Evolutionary conservation across 2,113 vertebrate species (phyloP).

Genomic region (Melanotaenia duboulayi): DNA sequence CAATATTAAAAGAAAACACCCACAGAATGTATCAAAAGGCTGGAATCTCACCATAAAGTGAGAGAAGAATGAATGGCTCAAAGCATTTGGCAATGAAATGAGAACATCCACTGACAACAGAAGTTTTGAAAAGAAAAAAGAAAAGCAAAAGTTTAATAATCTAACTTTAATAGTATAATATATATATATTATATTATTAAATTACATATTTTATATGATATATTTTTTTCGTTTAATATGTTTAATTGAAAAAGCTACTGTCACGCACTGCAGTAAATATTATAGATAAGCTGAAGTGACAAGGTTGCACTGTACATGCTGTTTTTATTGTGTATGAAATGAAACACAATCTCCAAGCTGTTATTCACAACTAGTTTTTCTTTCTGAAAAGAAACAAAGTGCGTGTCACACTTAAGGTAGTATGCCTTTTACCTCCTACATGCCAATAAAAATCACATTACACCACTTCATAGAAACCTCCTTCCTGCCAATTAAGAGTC

Average conservation of each 20-base stretch:
- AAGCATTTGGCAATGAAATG: constrained; percentile 72
- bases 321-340: neutral
- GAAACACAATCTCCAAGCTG: neutral
- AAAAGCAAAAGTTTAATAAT: too few species aligned
- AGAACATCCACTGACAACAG: constrained; percentile 50
- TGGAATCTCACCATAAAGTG: constrained; percentile 51
- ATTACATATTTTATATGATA: too few species aligned
- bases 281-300: neutral
- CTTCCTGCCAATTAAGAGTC: constrained; percentile 75
- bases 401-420: constrained; percentile 27
- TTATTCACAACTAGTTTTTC: neutral
- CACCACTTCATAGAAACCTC: constrained; percentile 67
- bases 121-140: constrained; percentile 1
- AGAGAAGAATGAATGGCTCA: constrained; percentile 54
- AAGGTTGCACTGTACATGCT: constrained; percentile 1
- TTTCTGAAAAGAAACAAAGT: neutral
- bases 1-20: constrained; percentile 57
- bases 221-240: too few species aligned
- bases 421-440: neutral
- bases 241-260: neutral
- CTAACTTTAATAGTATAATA: too few species aligned
- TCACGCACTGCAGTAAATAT: neutral
- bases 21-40: constrained; percentile 64
- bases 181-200: too few species aligned
- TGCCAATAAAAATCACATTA: constrained; percentile 75